These are phyloP conservation scores for Macrosteles quadrilineatus DNA, from an alignment of 1,140 invertebrate species.

Conservation along the genomic window DNA sequence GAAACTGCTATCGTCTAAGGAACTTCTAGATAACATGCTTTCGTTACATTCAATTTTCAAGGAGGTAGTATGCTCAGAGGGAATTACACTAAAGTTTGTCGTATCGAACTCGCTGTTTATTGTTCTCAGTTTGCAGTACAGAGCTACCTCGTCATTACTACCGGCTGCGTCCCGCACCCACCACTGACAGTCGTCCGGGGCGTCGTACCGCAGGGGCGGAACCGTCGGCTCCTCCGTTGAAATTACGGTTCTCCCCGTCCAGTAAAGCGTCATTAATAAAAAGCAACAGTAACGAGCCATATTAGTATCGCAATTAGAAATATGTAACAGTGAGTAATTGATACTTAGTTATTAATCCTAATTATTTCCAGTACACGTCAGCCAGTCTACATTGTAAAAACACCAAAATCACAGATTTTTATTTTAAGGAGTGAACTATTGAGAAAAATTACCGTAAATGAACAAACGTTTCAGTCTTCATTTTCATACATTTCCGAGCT, in stretches of 20 bases:
- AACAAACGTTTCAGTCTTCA: too few species aligned
- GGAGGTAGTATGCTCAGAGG: conserved; percentile 78
- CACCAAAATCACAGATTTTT: too few species aligned
- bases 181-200: conserved; percentile 81
- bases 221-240: conserved; percentile 22
- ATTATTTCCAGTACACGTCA: too few species aligned
- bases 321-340: too few species aligned
- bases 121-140: conserved; percentile 76
- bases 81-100: conserved; percentile 86
- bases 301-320: too few species aligned
- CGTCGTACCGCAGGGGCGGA: conserved; percentile 62
- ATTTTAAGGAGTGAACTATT: too few species aligned
- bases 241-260: neutral
- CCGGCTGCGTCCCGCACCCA: conserved; percentile 49
- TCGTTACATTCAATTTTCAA: conserved; percentile 77
- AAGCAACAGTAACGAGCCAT: too few species aligned
- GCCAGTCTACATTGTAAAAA: too few species aligned
- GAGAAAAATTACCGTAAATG: too few species aligned
- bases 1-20: conserved; percentile 75
- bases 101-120: conserved; percentile 81
- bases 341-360: too few species aligned
- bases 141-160: conserved; percentile 64
- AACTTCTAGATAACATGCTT: conserved; percentile 69
- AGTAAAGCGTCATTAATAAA: neutral
- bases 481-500: too few species aligned